Conservation (phyloP, 2,113 vertebrate genomes). For the Osmerus eperlanus region DNA sequence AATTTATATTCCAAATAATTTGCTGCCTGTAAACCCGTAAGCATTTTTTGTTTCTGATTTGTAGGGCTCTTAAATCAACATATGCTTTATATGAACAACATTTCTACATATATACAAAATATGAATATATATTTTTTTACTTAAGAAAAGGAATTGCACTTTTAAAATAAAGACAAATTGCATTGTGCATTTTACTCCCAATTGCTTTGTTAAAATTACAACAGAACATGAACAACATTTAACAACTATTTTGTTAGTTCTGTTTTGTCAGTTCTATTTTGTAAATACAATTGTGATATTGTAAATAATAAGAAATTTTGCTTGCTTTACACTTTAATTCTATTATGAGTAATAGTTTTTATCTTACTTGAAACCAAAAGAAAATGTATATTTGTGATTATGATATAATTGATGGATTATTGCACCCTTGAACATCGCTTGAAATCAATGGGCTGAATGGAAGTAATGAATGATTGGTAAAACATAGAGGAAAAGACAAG, state of each 20-base stretch:
- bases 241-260: conserved; percentile 53
- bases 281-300: conserved; percentile 70
- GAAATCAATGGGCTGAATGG: conserved; percentile 50
- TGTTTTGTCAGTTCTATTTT: conserved; percentile 56
- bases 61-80: conserved; percentile 69
- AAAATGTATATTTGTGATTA: conserved; percentile 62
- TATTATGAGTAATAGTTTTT: conserved; percentile 65
- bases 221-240: conserved; percentile 58
- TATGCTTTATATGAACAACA: conserved; percentile 73
- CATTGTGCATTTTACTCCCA: conserved; percentile 71
- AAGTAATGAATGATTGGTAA: conserved; percentile 24
- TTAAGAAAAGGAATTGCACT: conserved; percentile 80
- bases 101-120: conserved; percentile 78
- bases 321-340: conserved; percentile 65
- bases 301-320: conserved; percentile 72
- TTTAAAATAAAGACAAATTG: conserved; percentile 70
- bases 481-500: conserved; percentile 32
- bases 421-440: conserved; percentile 46
- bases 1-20: conserved; percentile 68
- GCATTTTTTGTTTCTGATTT: conserved; percentile 65
- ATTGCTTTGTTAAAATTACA: conserved; percentile 63
- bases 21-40: conserved; percentile 61
- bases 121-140: conserved; percentile 78
- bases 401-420: conserved; percentile 42
- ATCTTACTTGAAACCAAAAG: conserved; percentile 72